Evolutionary conservation across 2,113 vertebrate species (phyloP), one percentile per base, ranked within the genome.

Genomic region (Oryzias melastigma): DNA sequence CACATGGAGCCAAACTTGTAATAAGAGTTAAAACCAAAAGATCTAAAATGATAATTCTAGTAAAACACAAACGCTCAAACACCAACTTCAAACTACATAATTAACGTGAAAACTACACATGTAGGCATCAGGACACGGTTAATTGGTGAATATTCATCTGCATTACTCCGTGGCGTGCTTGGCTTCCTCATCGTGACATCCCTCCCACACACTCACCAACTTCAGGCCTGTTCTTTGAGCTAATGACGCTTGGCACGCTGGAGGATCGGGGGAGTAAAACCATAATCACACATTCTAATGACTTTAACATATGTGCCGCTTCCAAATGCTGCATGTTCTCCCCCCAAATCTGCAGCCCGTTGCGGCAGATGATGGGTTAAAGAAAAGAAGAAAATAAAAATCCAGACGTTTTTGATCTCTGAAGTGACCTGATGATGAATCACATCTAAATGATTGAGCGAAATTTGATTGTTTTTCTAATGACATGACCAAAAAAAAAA

Each of bases 81-180:
- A 40, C 58, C 40, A 56, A 64, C 62, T 47, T 18, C 19, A 48
- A 22, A 64, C 1, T 48, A 29, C 22, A 46, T 53, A 44, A 59
- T 74, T 58, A 71, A 54, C 50, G 47, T 66, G 15, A 18, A 55
- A 58, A 63, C 71, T 46, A 41, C 67, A 52, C 46, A 56, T 63
- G 62, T 25, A 60, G 24, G 42, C 62, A 56, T 56, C 12, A 45
- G 62, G 54, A 52, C 51, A 8, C 62, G 52, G 27, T 40, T 67
- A 71, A 68, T 60, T 42, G 56, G 41, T 62, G 24, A 67, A 71
- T 4, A 44, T 25, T 59, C 22, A 63, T 64, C 22, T 43, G 53
- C 22, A n/a, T 71, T 47, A 55, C 41, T 48, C 14, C 12, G 20
- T 52, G 47, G 50, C 10, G 29, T 35, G 29, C 15, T 45, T 29